Percentiles rank a stretch among this genome's conserved stretches.
Conservation (phyloP, 2,888 invertebrate species). For the Xanthia togata region DNA sequence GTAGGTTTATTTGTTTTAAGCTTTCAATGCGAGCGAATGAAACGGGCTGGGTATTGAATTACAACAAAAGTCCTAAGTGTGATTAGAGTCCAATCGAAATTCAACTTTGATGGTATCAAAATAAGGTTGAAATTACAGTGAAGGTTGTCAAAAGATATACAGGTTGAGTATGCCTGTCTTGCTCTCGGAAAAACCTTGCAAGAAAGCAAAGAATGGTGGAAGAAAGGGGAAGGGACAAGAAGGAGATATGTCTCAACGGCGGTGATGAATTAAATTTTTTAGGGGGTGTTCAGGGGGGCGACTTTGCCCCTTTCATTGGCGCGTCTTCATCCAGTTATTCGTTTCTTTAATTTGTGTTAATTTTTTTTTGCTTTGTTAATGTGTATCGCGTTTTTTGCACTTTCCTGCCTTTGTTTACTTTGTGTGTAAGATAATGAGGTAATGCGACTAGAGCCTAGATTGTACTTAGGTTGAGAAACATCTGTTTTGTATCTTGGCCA, state of each 20-base stretch:
- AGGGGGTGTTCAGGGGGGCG: conserved; percentile 85
- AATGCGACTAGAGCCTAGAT: neutral
- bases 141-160: conserved; percentile 69
- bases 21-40: conserved; percentile 88
- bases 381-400: conserved; percentile 66
- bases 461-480: neutral
- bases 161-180: conserved; percentile 76
- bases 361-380: conserved; percentile 77
- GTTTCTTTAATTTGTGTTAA: conserved; percentile 88
- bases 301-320: conserved; percentile 85
- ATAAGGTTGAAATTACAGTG: conserved; percentile 66
- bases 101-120: rapidly evolving
- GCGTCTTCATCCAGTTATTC: conserved; percentile 86
- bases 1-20: conserved; percentile 90
- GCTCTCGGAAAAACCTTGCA: conserved; percentile 88
- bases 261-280: conserved; percentile 90
- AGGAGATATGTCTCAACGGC: conserved; percentile 89
- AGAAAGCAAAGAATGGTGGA: conserved; percentile 90
- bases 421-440: conserved; percentile 6
- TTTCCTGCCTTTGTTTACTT: conserved; percentile 44
- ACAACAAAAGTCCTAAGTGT: conserved; percentile 70
- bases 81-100: conserved; percentile 28
- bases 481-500: neutral
- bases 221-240: conserved; percentile 88
- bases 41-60: conserved; percentile 83